phyloP scores from a whole-genome alignment of 1,140 invertebrate genomes.

The Lordiphosa stackelbergi region DNA sequence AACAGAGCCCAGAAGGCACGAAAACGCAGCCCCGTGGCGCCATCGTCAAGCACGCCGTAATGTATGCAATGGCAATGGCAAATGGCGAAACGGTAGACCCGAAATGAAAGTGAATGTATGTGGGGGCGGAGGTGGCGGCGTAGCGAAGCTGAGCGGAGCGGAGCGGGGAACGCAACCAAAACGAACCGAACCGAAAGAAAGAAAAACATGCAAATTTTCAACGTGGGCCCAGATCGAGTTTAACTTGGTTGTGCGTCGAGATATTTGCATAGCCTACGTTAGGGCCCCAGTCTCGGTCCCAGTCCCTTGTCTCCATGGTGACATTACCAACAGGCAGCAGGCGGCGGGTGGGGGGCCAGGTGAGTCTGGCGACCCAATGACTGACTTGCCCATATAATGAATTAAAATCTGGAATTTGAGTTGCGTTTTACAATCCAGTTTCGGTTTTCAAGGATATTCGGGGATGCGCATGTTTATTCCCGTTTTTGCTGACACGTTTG shows the following conservation, averaged over 20 bases:
- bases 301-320: conserved; percentile 59
- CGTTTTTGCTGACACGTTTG: conserved; percentile 51
- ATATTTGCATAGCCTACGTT: conserved; percentile 62
- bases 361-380: conserved; percentile 43
- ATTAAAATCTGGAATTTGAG: conserved; percentile 66
- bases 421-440: conserved; percentile 41
- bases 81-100: conserved; percentile 32
- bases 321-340: conserved; percentile 55
- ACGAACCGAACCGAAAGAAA: conserved; percentile 27
- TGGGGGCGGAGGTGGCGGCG: not conserved
- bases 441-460: conserved; percentile 65
- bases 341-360: conserved; percentile 32
- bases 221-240: conserved; percentile 40
- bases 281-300: conserved; percentile 25
- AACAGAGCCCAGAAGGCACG: conserved; percentile 57
- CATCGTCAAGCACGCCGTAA: conserved; percentile 32
- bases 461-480: conserved; percentile 74
- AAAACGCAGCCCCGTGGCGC: conserved; percentile 12
- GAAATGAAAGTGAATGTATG: conserved; percentile 64
- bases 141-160: not conserved
- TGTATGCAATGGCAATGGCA: conserved; percentile 52
- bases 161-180: conserved; percentile 27
- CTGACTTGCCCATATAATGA: conserved; percentile 62
- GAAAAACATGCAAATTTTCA: conserved; percentile 67
- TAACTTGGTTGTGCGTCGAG: conserved; percentile 59